A percentile compares a stretch with the other conserved stretches of the same genome.
These are phyloP conservation scores for Drosophila sp. DNA, from an alignment of 1,140 invertebrate species.

Conservation along the genomic window DNA sequence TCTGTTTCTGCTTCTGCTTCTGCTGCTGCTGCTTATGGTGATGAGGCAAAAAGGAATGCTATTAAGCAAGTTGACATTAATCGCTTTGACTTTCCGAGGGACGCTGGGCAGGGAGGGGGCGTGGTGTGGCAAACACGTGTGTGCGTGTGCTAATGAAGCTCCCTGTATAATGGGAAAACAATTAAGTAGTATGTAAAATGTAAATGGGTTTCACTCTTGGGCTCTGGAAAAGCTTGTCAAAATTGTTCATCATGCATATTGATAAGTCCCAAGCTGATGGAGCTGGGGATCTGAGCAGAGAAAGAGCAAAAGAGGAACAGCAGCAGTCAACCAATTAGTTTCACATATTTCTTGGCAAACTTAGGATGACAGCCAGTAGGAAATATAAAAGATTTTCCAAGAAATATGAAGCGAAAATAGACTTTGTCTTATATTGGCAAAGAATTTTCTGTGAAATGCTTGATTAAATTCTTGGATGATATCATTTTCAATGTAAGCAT, in stretches of 20 bases:
- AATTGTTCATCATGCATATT: conserved; percentile 55
- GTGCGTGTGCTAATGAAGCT: conserved; percentile 50
- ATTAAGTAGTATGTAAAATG: conserved; percentile 79
- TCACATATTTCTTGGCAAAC: conserved; percentile 6
- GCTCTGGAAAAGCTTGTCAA: conserved; percentile 52
- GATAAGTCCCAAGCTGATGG: conserved; percentile 41
- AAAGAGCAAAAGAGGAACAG: conserved; percentile 3
- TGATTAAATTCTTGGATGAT: not conserved
- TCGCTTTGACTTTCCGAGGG: conserved; percentile 67
- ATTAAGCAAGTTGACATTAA: conserved; percentile 81
- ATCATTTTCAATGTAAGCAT: not conserved
- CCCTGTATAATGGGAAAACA: conserved; percentile 69
- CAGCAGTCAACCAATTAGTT: conserved; percentile 5
- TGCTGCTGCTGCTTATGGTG: conserved; percentile 41
- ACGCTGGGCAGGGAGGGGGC: not conserved
- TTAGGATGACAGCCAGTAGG: not conserved
- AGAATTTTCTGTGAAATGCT: not conserved
- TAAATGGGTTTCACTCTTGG: conserved; percentile 44
- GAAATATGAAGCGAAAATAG: not conserved
- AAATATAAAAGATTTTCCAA: not conserved
- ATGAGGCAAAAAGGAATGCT: conserved; percentile 68
- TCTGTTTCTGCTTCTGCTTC: not conserved
- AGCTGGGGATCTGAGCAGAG: not conserved
- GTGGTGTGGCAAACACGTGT: conserved; percentile 20
- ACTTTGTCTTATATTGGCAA: not conserved